Evolutionary conservation across 2,113 vertebrate genomes (phyloP), one percentile per base, ranked within the genome.

Genomic region (Arenaria interpres): DNA sequence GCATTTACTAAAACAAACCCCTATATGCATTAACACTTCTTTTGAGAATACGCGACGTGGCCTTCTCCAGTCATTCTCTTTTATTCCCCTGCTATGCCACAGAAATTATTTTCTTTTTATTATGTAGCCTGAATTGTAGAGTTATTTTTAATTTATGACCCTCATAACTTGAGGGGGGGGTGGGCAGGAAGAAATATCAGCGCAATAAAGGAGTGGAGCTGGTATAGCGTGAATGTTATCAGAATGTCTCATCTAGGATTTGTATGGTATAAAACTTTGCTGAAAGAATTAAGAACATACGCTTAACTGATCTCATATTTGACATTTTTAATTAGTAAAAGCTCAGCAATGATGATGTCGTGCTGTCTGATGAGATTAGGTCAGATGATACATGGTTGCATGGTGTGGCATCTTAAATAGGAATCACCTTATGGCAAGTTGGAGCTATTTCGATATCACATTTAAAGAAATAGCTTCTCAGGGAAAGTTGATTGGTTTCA

Each of bases 401-500:
- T 59, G 73, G 74, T 92, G 57, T 87, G 69, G 86, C 84, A 76
- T 95, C 69, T 95, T 89, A 93, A 96, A 91, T 10, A 79, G 90
- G 73, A 97, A 89, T 89, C 88, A 93, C 86, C 88, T 97, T 89
- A 85, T 79, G 80, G 90, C 23, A 92, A 96, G 41, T 57, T 5
- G 0, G 80, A 93, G 45, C 50, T 39, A 43, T 96, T 92, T 87
- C 18, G 10, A 41, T 85, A 85, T 75, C 81, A 62, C 83, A 78
- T 93, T 92, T 89, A 91, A 95, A 97, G 92, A 95, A 95, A 95
- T 76, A 86, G 87, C 92, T 96, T 97, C 92, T 95, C 74, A 43
- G 96, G 90, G 92, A 96, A 97, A 89, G 73, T 82, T 87, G 92
- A 91, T 95, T 85, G 92, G 94, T 93, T 97, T 97, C 95, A 95